Percentiles rank a stretch among this genome's conserved stretches.
These are phyloP conservation scores for Nicator chloris DNA, from an alignment of 2,113 vertebrate species.

Conservation along the genomic window DNA sequence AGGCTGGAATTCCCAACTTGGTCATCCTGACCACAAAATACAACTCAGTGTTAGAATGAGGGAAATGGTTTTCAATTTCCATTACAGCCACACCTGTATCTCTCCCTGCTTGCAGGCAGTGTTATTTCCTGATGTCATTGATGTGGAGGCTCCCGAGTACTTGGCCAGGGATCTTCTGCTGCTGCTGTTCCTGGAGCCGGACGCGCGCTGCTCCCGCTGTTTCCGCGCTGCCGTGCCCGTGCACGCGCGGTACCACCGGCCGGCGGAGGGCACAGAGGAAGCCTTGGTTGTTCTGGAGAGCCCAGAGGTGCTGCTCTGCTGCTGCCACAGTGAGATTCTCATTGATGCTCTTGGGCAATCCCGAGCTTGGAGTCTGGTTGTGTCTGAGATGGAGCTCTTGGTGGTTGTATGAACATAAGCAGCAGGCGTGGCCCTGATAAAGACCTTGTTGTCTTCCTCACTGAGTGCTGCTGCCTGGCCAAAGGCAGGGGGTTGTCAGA, in stretches of 20 bases:
- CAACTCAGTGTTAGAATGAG: background rate
- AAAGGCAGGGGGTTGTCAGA: background rate
- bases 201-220: constrained; percentile 19
- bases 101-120: constrained; percentile 70
- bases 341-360: fast-evolving
- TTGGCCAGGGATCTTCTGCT: constrained; percentile 68
- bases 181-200: constrained; percentile 71
- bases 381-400: background rate
- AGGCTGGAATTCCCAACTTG: background rate
- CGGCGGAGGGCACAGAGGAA: constrained; percentile 39
- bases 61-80: background rate
- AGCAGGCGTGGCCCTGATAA: background rate
- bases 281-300: constrained; percentile 59
- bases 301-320: constrained; percentile 78
- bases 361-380: background rate
- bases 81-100: fast-evolving
- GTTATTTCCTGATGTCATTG: constrained; percentile 70
- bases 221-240: constrained; percentile 77
- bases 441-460: background rate
- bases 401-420: fast-evolving
- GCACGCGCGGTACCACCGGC: constrained; percentile 86
- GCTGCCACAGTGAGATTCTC: constrained; percentile 66
- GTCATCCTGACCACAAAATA: background rate
- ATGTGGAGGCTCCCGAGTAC: constrained; percentile 87
- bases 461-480: background rate